Evolutionary conservation across 2,888 invertebrate species (phyloP).

Genomic region (Vandiemenella viatica): DNA sequence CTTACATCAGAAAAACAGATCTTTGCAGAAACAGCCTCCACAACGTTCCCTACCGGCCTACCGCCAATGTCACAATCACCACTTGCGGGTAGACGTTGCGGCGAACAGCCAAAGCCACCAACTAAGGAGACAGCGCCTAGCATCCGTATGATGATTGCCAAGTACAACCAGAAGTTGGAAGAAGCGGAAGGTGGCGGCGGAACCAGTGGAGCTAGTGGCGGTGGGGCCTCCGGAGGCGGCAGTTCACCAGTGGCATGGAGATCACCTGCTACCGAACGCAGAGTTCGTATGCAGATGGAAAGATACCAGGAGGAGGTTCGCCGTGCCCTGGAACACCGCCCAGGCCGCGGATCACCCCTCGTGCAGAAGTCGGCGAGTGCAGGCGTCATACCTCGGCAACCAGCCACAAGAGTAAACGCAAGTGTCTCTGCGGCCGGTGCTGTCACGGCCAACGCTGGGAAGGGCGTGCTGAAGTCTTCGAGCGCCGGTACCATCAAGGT

Average conservation of each 20-base stretch:
- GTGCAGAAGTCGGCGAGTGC: constrained; percentile 53
- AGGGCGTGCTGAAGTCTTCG: constrained; percentile 26
- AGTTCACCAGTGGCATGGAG: constrained; percentile 49
- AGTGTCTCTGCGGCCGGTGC: constrained; percentile 5
- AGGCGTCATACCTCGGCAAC: constrained; percentile 24
- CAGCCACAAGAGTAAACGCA: background rate
- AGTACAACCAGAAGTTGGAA: constrained; percentile 47
- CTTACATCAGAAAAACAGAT: no score
- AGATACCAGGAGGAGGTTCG: constrained; percentile 32
- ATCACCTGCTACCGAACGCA: constrained; percentile 44
- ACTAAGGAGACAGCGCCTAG: constrained; percentile 52
- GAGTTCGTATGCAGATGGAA: constrained; percentile 37
- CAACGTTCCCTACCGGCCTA: constrained; percentile 10
- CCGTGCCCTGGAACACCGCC: constrained; percentile 21
- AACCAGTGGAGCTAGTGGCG: constrained; percentile 6
- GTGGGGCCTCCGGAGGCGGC: constrained; percentile 28
- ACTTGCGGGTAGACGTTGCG: constrained; percentile 19
- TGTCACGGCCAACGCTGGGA: constrained; percentile 7
- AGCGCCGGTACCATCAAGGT: constrained; percentile 26
- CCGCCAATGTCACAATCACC: constrained; percentile 47
- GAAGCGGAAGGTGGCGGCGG: constrained; percentile 33
- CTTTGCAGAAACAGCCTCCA: no score
- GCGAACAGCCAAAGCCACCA: constrained; percentile 25
- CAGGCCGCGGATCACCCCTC: constrained; percentile 24
- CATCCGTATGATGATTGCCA: constrained; percentile 52